Evolutionary conservation across 2,113 vertebrate genomes (phyloP).

Genomic region (Tor tambroides): DNA sequence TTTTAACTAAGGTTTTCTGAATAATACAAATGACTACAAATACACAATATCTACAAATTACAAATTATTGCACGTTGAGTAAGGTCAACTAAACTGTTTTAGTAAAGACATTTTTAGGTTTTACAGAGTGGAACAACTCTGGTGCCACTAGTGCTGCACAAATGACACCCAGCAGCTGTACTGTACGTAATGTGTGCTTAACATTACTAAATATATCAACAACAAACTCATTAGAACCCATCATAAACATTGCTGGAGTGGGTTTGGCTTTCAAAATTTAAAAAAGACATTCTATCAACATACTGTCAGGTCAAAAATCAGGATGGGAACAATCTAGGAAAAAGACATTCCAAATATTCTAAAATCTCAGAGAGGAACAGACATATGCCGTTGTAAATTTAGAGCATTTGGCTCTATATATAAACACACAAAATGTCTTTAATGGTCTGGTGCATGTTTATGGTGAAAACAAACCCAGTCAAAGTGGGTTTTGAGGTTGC

Average conservation of each 20-base stretch:
- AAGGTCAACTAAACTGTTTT: not conserved
- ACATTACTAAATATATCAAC: not conserved
- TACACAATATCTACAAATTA: not conserved
- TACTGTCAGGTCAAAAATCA: not conserved
- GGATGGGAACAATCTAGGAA: not conserved
- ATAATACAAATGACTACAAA: not conserved
- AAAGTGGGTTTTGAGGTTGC: not conserved
- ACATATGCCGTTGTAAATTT: not conserved
- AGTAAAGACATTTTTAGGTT: not conserved
- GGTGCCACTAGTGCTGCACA: not conserved
- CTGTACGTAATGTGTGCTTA: not conserved
- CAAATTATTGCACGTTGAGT: not conserved
- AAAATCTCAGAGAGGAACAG: not conserved
- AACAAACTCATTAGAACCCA: not conserved
- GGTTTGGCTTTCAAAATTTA: not conserved
- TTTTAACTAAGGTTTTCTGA: not conserved
- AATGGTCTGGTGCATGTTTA: not conserved
- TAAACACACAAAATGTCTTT: not conserved
- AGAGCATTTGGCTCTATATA: not conserved
- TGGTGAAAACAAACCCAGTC: not conserved
- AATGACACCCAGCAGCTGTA: not conserved
- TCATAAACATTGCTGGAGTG: not conserved
- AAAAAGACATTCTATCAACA: not conserved
- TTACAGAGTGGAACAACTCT: not conserved
- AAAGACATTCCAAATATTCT: not conserved